A percentile compares a stretch with the other conserved stretches of the same genome.
phyloP scores from a whole-genome alignment of 2,888 invertebrate species.

The Dryobota labecula region DNA sequence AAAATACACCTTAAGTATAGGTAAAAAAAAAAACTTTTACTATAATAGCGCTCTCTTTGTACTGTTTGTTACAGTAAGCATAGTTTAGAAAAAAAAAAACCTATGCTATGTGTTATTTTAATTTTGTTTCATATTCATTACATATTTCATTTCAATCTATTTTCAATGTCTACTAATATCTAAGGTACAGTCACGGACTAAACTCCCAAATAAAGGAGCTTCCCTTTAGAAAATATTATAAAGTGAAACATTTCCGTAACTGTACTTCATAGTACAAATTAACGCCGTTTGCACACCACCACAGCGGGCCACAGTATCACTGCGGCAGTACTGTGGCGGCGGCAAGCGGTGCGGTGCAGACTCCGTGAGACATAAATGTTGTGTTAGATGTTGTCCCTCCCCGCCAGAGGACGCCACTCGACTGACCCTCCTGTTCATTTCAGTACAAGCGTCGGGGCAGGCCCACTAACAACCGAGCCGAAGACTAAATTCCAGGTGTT shows the following conservation, averaged over 20 bases:
- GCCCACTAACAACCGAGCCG: conserved; percentile 85
- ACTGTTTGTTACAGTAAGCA: background rate
- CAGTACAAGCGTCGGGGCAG: conserved; percentile 90
- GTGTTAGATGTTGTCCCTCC: conserved; percentile 67
- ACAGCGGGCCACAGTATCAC: background rate
- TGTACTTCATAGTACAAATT: conserved; percentile 39
- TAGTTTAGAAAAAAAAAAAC: background rate
- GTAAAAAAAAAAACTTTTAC: background rate
- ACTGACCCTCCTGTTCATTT: conserved; percentile 85
- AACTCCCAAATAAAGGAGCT: background rate
- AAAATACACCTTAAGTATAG: background rate
- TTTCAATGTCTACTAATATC: conserved; percentile 60
- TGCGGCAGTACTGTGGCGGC: background rate
- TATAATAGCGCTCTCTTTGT: background rate
- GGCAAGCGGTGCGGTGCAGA: background rate
- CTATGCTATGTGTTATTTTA: background rate
- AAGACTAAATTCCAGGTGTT: conserved; percentile 80
- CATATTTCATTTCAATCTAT: conserved; percentile 54
- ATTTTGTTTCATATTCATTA: conserved; percentile 28
- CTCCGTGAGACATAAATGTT: conserved; percentile 55
- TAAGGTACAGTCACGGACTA: conserved; percentile 42
- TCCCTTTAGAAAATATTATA: background rate
- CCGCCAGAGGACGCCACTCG: conserved; percentile 48
- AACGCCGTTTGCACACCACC: conserved; percentile 23
- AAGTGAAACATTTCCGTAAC: conserved; percentile 35